Conservation (phyloP, 1,140 invertebrate genomes). For the Papilio helenus region DNA sequence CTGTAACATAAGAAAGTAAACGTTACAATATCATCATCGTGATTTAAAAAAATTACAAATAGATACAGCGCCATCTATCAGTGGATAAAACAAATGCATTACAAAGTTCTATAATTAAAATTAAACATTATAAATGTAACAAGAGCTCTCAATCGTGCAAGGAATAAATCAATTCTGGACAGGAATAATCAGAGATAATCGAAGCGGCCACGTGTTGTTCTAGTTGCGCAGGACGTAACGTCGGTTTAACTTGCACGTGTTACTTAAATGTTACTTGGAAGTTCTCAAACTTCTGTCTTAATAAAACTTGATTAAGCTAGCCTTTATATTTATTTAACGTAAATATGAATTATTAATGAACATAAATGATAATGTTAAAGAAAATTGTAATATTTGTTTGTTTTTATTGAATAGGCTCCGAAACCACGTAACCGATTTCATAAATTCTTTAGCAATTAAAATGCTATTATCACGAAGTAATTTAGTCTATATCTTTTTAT, state of each 20-base stretch:
- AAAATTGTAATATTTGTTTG: too few species aligned
- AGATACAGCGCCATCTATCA: not conserved
- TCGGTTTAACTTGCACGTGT: not conserved
- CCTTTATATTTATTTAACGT: too few species aligned
- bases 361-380: too few species aligned
- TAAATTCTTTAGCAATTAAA: too few species aligned
- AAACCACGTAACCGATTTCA: too few species aligned
- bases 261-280: not conserved
- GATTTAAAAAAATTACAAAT: not conserved
- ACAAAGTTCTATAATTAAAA: not conserved
- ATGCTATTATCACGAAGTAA: too few species aligned
- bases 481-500: too few species aligned
- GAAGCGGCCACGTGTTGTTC: slow-evolving; percentile 9
- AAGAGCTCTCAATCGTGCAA: not conserved
- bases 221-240: not conserved
- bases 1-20: not conserved
- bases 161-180: not conserved
- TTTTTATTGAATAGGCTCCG: too few species aligned
- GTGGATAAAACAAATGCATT: not conserved
- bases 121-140: not conserved
- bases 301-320: not conserved
- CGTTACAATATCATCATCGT: not conserved
- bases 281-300: not conserved
- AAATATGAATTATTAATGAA: too few species aligned
- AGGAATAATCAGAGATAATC: slow-evolving; percentile 12